Evolutionary conservation across 2,797 vertebrate species (phyloP).

Genomic region (Stomatorhinus walkeri): DNA sequence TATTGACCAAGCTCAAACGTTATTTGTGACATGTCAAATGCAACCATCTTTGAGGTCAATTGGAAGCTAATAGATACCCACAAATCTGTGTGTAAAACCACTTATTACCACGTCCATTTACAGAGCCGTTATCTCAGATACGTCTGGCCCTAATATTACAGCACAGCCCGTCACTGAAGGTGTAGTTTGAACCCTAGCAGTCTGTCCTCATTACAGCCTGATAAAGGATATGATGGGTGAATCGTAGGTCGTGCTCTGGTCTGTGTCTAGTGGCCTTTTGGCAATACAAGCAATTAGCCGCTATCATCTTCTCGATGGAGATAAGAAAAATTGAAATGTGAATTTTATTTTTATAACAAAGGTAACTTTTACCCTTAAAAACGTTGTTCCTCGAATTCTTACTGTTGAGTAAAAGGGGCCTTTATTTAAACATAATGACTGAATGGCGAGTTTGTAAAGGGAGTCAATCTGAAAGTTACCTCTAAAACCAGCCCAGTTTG

Average conservation of each 20-base stretch:
- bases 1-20: neutral
- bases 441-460: neutral
- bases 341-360: slow-evolving; percentile 8
- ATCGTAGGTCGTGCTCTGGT: neutral
- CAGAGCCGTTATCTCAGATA: neutral
- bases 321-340: slow-evolving; percentile 1
- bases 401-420: neutral
- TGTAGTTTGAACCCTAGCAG: neutral
- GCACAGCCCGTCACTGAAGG: neutral
- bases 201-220: neutral
- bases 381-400: neutral
- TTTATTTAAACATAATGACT: neutral
- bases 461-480: neutral
- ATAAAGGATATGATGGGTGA: neutral
- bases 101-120: neutral
- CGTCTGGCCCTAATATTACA: neutral
- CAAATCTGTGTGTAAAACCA: neutral
- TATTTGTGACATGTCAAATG: neutral
- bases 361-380: neutral
- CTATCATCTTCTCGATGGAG: neutral
- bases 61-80: neutral
- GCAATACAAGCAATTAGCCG: slow-evolving; percentile 9
- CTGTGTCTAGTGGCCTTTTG: neutral
- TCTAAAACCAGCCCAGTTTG: neutral
- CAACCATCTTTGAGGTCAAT: slow-evolving; percentile 1